These are phyloP conservation scores for Nasalis larvatus DNA, from an alignment of 2,113 vertebrate species.

Conservation along the genomic window DNA sequence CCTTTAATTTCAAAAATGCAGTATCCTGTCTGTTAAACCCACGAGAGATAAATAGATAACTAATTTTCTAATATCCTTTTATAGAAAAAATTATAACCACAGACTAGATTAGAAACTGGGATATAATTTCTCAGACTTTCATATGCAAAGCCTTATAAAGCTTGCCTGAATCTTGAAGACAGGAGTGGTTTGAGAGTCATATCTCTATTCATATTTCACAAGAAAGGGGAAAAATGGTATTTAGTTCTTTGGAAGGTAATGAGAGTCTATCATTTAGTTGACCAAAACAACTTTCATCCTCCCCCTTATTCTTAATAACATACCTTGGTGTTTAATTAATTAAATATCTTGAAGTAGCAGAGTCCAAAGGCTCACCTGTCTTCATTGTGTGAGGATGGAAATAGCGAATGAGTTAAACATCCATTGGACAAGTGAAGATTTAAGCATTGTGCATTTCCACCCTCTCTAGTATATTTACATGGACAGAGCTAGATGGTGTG, in stretches of 20 bases:
- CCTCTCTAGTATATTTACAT: neutral
- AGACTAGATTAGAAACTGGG: neutral
- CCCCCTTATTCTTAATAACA: neutral
- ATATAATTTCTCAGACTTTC: neutral
- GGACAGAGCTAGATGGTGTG: neutral
- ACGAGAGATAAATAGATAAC: neutral
- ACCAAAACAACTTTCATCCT: neutral
- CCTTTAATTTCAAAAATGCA: neutral
- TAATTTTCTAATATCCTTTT: neutral
- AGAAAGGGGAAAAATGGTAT: neutral
- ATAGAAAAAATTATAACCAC: neutral
- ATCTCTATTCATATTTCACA: neutral
- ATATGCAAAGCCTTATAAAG: neutral
- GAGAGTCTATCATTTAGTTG: neutral
- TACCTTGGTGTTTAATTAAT: neutral
- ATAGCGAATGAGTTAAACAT: neutral
- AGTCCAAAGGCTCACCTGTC: neutral
- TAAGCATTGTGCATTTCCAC: neutral
- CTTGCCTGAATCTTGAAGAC: neutral
- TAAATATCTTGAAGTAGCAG: neutral
- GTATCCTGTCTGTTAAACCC: neutral
- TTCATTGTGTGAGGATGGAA: neutral
- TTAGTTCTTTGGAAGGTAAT: neutral
- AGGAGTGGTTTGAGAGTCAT: neutral
- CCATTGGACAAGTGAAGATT: neutral